Conservation (phyloP, 2,888 invertebrate genomes). For the Sisyra nigra region DNA sequence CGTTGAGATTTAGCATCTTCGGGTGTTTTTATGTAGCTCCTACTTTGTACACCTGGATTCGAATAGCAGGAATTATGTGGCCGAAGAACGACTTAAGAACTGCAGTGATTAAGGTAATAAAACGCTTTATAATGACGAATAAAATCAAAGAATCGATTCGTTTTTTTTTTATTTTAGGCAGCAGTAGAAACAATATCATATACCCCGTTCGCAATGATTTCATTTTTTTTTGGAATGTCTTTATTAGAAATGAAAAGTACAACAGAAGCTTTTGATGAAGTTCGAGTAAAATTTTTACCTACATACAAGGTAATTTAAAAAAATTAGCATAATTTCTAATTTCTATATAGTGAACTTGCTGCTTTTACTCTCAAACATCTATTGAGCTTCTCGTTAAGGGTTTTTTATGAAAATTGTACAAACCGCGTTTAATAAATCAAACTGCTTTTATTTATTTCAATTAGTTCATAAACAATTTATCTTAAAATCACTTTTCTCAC, state of each 20-base stretch:
- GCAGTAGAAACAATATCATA: slow-evolving; percentile 40
- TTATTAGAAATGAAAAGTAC: slow-evolving; percentile 35
- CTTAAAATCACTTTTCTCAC: no score
- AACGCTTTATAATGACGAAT: no score
- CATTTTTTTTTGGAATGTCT: slow-evolving; percentile 42
- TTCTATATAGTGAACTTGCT: no score
- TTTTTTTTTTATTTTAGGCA: slow-evolving; percentile 23
- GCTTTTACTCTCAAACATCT: no score
- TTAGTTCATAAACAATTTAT: no score
- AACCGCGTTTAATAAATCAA: no score
- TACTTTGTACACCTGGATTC: slow-evolving; percentile 64
- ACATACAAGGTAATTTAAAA: slow-evolving; percentile 31
- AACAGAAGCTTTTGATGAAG: slow-evolving; percentile 31
- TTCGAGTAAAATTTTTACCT: slow-evolving; percentile 36
- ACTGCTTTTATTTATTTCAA: no score
- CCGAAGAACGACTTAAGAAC: slow-evolving; percentile 51
- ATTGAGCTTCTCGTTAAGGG: no score
- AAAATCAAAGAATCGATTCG: no score
- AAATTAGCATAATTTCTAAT: no score
- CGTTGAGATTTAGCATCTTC: slow-evolving; percentile 56
- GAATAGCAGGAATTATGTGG: slow-evolving; percentile 58
- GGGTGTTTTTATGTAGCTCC: slow-evolving; percentile 73
- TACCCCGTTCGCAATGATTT: slow-evolving; percentile 38
- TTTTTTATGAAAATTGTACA: no score
- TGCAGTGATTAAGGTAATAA: slow-evolving; percentile 52